Conservation (phyloP, 2,113 vertebrate species). For the Austrofundulus limnaeus region DNA sequence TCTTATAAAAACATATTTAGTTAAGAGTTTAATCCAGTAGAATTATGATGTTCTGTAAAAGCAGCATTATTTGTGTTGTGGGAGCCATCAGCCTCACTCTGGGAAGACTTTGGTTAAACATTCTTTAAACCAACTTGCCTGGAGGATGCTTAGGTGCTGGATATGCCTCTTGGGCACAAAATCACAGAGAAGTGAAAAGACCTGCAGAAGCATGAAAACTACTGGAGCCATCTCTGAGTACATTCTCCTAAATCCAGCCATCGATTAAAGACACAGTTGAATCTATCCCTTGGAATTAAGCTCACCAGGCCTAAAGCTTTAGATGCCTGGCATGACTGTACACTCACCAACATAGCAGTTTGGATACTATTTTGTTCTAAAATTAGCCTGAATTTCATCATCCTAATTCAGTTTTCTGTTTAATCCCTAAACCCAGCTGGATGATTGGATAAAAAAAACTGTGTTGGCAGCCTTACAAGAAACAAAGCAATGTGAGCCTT, state of each 20-base stretch:
- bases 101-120: background rate
- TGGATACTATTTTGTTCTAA: background rate
- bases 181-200: too few relatives aligned
- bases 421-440: background rate
- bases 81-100: background rate
- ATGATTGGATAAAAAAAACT: slow-evolving; percentile 13
- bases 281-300: background rate
- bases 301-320: background rate
- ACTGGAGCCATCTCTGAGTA: background rate
- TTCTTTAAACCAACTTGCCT: too few relatives aligned
- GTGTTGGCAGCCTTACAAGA: background rate
- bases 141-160: too few relatives aligned
- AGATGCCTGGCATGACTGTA: too few relatives aligned
- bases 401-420: background rate
- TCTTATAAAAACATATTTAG: too few relatives aligned
- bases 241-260: background rate
- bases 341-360: background rate
- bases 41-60: background rate
- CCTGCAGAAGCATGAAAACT: background rate
- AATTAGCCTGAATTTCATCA: background rate
- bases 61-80: background rate
- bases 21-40: too few relatives aligned
- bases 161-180: background rate
- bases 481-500: background rate
- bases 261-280: background rate